Base-by-base conservation (phyloP, 2,113 vertebrate genomes). In the Xenopus borealis region DNA sequence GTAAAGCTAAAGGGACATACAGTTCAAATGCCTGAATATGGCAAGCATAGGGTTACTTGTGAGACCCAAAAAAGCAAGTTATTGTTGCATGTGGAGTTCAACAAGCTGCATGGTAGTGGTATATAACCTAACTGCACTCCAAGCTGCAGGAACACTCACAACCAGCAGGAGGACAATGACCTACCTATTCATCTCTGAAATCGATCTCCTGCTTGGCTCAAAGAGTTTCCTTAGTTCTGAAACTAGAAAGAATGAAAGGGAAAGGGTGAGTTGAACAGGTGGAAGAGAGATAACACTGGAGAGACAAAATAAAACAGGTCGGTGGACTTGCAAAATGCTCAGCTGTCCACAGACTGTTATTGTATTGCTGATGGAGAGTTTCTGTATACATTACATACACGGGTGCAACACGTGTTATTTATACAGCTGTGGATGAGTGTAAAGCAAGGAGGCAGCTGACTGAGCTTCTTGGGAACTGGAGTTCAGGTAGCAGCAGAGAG, bases 171-270 rank as follows among this genome's bases (percentile, higher is more conserved):
- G 33, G 5, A 40, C 33, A 6, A 2, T 6, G 7, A 20, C 81
- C 86, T 85, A 99, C 96, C 97, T 95, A 90, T 97, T 99, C 96
- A 99, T 99, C 85, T 96, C 94, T 86, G 90, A 90, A 81, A 93
- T 83, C 81, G 90, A 92, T 78, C 82, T 77, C 72, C 80, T 89
- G 74, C 92, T 88, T 84, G 92, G 91, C 88, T 99, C 95, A 88
- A 99, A 99, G 72, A 93, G 89, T 85, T 98, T 95, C 88, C 95
- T 96, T 87, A 99, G 88, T 86, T 98, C 96, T 87, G 96, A 95
- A 84, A 99, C 96, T 98, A 79, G 86, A 87, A 82, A 20, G 84
- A 82, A 71, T 66, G 30, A n/a, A 86, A 87, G 82, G 23, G 84
- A 82, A 72, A 69, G 33, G n/a, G 77, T 23, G 5, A 33, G 11